Percentiles rank a stretch among this genome's conserved stretches.
Conservation (phyloP, 2,888 invertebrate species). For the Napeogenes inachia region DNA sequence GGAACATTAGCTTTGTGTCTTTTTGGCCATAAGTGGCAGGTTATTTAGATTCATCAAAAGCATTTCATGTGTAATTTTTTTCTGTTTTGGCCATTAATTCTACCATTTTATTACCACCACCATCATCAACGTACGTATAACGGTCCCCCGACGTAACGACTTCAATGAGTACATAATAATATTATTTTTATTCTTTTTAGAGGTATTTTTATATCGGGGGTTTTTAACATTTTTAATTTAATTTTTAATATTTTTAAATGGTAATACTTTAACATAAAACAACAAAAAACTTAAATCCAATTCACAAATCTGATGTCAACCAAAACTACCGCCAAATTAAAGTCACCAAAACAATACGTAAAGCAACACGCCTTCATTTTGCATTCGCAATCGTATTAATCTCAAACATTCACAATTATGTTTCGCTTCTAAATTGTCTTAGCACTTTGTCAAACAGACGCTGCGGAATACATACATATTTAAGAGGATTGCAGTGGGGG, state of each 20-base stretch:
- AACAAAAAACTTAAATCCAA: not conserved
- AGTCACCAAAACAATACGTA: conserved; percentile 1
- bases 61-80: no score
- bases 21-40: no score
- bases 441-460: conserved; percentile 27
- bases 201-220: no score
- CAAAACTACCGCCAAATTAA: not conserved
- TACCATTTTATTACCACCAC: no score
- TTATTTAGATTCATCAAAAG: no score
- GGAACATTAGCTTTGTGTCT: no score
- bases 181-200: no score
- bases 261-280: not conserved
- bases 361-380: conserved; percentile 4
- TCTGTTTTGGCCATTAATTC: no score
- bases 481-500: conserved; percentile 24
- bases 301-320: not conserved
- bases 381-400: conserved; percentile 5
- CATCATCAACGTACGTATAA: no score
- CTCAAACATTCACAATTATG: conserved; percentile 19
- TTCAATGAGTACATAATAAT: no score
- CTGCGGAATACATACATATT: conserved; percentile 27
- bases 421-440: conserved; percentile 24
- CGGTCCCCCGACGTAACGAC: no score
- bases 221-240: not conserved
- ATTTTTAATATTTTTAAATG: not conserved